A percentile compares a stretch with the other conserved stretches of the same genome.
Evolutionary conservation across 2,888 invertebrate genomes (phyloP).

Genomic region (Drymonia ruficornis): DNA sequence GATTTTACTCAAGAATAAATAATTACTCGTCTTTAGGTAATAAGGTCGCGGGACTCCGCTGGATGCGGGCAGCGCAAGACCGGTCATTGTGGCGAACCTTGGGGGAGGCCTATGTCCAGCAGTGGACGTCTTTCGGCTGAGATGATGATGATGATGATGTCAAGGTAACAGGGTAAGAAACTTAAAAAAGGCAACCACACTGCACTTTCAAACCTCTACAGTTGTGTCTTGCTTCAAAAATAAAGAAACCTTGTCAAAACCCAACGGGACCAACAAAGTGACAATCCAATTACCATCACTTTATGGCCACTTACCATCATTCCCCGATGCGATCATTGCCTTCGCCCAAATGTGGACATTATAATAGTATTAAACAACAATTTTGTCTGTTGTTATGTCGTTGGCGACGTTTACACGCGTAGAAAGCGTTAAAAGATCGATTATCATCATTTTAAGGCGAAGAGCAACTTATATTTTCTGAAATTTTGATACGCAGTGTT

Average conservation of each 20-base stretch:
- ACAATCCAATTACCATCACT: conserved; percentile 11
- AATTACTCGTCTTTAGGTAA: no score
- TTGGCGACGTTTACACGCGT: conserved; percentile 63
- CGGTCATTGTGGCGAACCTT: no score
- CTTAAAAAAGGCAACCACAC: no score
- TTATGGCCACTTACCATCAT: conserved; percentile 33
- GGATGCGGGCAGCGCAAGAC: no score
- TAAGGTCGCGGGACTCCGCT: no score
- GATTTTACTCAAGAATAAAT: no score
- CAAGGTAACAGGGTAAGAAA: no score
- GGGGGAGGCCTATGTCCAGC: no score
- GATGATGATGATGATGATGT: no score
- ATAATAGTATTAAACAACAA: conserved; percentile 60
- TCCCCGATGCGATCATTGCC: conserved; percentile 33
- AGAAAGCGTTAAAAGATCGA: conserved; percentile 40
- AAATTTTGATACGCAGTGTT: background rate
- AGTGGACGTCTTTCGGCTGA: no score
- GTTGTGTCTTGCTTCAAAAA: no score
- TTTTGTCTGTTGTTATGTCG: conserved; percentile 57
- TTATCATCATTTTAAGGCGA: conserved; percentile 3
- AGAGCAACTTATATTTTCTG: background rate
- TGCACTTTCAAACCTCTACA: no score
- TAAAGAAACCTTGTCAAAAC: background rate
- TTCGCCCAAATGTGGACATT: conserved; percentile 51
- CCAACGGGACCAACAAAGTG: background rate